phyloP scores from a whole-genome alignment of 2,797 vertebrate species.

The Emys orbicularis region DNA sequence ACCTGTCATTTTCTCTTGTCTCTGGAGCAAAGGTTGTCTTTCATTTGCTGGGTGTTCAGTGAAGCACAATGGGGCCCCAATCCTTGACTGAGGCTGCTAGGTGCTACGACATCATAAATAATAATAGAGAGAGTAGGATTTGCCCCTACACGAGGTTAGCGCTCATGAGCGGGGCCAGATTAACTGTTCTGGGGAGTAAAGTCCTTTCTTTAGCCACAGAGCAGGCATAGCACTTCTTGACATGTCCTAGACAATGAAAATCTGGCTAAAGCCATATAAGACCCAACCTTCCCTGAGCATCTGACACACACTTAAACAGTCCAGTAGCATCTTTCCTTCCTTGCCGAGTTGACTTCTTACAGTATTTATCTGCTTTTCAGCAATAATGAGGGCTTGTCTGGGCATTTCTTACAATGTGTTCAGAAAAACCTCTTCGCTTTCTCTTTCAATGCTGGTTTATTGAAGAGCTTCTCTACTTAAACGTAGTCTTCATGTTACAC shows the following conservation, averaged over 20 bases:
- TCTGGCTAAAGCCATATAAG: neutral
- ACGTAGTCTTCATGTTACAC: neutral
- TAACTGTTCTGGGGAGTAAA: neutral
- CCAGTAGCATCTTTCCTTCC: neutral
- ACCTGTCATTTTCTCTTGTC: slow-evolving; percentile 10
- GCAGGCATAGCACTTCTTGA: neutral
- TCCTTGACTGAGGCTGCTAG: neutral
- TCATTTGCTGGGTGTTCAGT: neutral
- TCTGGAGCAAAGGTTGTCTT: slow-evolving; percentile 30
- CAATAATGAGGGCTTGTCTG: neutral
- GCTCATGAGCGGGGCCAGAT: neutral
- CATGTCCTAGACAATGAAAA: neutral
- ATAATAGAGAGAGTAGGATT: neutral
- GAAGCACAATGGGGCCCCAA: neutral
- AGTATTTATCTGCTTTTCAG: neutral
- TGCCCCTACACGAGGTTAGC: neutral
- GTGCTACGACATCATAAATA: neutral
- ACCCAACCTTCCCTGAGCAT: neutral
- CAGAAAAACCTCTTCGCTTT: neutral
- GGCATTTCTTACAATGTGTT: neutral
- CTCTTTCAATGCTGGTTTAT: neutral
- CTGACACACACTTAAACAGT: neutral
- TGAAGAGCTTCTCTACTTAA: neutral
- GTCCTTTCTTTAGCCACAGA: neutral
- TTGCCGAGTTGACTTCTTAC: neutral